phyloP scores from a whole-genome alignment of 2,888 invertebrate species.

The Cepaea hortensis region DNA sequence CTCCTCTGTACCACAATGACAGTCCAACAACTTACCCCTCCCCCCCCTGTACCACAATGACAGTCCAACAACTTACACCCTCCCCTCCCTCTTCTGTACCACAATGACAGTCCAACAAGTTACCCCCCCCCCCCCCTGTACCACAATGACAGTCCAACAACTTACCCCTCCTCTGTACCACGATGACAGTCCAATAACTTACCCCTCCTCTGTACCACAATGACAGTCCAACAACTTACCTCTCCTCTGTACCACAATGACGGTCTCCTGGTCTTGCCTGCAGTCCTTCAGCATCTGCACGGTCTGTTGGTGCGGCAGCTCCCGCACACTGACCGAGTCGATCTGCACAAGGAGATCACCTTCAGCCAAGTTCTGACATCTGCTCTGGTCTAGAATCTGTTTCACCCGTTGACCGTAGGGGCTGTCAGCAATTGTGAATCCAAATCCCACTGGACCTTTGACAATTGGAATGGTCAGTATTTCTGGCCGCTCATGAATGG shows the following conservation, averaged over 20 bases:
- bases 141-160: no score
- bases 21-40: no score
- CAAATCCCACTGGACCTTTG: constrained; percentile 94
- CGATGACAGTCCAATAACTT: no score
- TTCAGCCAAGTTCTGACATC: constrained; percentile 93
- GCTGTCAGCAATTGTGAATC: constrained; percentile 98
- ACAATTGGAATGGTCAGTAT: constrained; percentile 83
- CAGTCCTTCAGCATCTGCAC: constrained; percentile 93
- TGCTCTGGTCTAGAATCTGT: constrained; percentile 89
- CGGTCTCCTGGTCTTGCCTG: constrained; percentile 89
- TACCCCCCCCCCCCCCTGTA: no score
- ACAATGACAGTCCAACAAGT: no score
- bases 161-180: no score
- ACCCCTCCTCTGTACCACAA: not conserved
- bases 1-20: no score
- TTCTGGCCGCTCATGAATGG: constrained; percentile 62
- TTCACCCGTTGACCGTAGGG: constrained; percentile 89
- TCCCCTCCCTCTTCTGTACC: no score
- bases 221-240: constrained; percentile 67
- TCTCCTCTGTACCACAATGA: constrained; percentile 89
- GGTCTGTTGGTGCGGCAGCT: constrained; percentile 93
- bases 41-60: no score
- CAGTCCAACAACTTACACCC: no score
- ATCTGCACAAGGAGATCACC: constrained; percentile 83
- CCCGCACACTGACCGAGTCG: constrained; percentile 88